A percentile compares a stretch with the other conserved stretches of the same genome.
Conservation (phyloP, 2,797 vertebrate genomes). For the Lagorchestes hirsutus region DNA sequence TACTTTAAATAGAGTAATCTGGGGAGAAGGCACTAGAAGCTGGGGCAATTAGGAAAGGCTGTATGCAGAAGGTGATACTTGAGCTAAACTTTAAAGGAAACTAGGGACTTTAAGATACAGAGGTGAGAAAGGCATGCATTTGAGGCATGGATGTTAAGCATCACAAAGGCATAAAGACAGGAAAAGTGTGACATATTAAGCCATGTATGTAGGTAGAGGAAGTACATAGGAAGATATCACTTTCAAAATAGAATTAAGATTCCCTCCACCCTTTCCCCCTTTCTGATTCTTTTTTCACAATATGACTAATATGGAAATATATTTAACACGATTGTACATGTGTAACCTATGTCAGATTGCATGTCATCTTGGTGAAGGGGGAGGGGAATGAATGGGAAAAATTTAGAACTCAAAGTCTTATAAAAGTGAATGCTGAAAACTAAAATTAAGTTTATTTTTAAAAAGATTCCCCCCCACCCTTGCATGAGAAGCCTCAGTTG, state of each 20-base stretch:
- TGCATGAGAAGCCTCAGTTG: background rate
- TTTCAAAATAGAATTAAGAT: background rate
- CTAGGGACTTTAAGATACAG: background rate
- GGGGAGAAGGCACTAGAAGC: background rate
- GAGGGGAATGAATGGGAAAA: too few species aligned
- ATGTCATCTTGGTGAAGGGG: too few species aligned
- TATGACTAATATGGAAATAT: too few species aligned
- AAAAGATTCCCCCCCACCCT: background rate
- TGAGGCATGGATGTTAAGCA: background rate
- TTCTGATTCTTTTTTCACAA: too few species aligned
- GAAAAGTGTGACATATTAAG: background rate
- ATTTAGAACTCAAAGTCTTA: too few species aligned
- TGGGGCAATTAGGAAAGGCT: background rate
- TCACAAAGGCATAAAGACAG: background rate
- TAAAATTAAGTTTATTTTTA: too few species aligned
- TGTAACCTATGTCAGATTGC: too few species aligned
- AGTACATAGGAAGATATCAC: background rate
- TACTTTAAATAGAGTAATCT: background rate
- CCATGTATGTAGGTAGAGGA: background rate
- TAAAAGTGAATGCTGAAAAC: too few species aligned
- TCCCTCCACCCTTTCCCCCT: background rate
- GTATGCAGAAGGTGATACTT: background rate
- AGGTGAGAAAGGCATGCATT: background rate
- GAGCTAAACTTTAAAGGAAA: background rate
- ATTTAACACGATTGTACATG: too few species aligned